These are phyloP conservation scores for Helicoverpa armigera DNA, from an alignment of 1,140 invertebrate genomes.

Conservation along the genomic window DNA sequence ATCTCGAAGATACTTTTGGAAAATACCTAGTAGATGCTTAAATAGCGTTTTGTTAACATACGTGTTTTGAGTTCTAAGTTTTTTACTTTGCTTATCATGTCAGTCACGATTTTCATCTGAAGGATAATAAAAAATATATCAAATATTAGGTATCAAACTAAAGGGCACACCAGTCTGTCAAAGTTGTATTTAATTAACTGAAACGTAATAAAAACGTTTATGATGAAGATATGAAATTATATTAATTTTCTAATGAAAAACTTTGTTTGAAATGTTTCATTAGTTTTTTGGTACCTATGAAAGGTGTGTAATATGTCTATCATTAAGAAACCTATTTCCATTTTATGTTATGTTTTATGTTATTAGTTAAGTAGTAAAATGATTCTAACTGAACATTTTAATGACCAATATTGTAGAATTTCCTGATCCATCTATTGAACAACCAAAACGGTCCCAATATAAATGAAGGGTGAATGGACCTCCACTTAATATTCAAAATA, in stretches of 20 bases:
- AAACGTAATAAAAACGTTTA: not conserved
- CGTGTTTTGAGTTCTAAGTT: too few species aligned
- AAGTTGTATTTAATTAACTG: constrained; percentile 4
- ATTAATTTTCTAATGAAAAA: not conserved
- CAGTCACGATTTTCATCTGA: too few species aligned
- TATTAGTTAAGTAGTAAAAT: not conserved
- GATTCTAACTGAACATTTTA: not conserved
- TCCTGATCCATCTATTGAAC: constrained; percentile 16
- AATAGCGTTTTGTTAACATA: too few species aligned
- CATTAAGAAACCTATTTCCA: too few species aligned
- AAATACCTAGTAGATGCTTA: too few species aligned
- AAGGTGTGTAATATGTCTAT: not conserved
- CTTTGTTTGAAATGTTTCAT: not conserved
- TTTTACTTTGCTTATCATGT: too few species aligned
- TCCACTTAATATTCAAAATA: constrained; percentile 37
- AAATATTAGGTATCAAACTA: not conserved
- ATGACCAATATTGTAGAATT: too few species aligned
- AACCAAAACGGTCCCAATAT: constrained; percentile 46
- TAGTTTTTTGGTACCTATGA: not conserved
- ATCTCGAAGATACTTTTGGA: too few species aligned
- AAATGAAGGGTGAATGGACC: constrained; percentile 26
- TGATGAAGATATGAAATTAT: constrained; percentile 7
- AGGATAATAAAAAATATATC: too few species aligned
- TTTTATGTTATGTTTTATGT: too few species aligned
- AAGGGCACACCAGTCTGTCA: not conserved